phyloP scores from a whole-genome alignment of 2,797 vertebrate species.

The Chaetophractus vellerosus region DNA sequence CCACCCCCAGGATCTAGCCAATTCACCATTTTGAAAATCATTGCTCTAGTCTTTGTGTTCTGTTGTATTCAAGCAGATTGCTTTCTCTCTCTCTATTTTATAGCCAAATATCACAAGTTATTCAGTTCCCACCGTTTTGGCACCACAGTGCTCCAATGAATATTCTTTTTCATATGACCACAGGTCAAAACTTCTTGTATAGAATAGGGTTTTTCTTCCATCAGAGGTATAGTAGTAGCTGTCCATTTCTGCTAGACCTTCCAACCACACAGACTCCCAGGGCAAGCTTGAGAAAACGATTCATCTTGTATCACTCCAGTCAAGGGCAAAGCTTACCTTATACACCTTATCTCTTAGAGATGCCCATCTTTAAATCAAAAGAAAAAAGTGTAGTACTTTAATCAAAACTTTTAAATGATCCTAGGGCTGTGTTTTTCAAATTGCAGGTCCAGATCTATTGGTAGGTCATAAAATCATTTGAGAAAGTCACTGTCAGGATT shows the following conservation, averaged over 20 bases:
- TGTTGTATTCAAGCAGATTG: conserved; percentile 9
- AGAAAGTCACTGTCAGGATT: background rate
- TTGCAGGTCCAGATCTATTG: background rate
- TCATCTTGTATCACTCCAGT: background rate
- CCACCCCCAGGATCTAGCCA: background rate
- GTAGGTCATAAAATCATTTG: background rate
- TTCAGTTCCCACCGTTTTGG: conserved; percentile 45
- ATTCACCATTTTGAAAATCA: conserved; percentile 7
- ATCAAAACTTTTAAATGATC: background rate
- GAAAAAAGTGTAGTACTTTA: background rate
- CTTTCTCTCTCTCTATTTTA: background rate
- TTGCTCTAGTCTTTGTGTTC: conserved; percentile 10
- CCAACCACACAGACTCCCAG: background rate
- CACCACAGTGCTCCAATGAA: background rate
- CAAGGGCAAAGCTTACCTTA: background rate
- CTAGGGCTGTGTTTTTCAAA: background rate
- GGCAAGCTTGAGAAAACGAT: background rate
- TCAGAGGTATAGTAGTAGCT: conserved; percentile 7
- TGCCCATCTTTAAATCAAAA: conserved; percentile 60
- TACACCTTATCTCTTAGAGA: background rate
- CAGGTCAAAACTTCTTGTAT: background rate
- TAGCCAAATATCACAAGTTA: conserved; percentile 17
- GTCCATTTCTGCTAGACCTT: background rate
- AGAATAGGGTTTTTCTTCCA: conserved; percentile 12
- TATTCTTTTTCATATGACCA: background rate